Base-by-base conservation (phyloP, 2,113 vertebrate genomes). In the Carassius gibelio region DNA sequence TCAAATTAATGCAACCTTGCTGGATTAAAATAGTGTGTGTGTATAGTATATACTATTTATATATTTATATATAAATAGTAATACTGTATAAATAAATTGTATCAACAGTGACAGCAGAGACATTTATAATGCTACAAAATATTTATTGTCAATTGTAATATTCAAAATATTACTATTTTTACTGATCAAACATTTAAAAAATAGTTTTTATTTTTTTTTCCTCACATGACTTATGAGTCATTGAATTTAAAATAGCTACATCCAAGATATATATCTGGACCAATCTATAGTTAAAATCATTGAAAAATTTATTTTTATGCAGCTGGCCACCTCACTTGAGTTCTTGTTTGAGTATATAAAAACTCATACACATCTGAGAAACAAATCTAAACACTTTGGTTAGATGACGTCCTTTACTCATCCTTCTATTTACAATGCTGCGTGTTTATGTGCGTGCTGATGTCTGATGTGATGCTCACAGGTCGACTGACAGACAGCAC, bases 401-500 rank as follows among this genome's bases (percentile, higher is more conserved):
- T 19, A 17, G 26, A 14, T 42, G 36, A 62, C 36, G 13, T 50
- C 42, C 2, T 81, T 64, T 80, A 64, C 14, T 62, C 17, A 64
- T 64, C 57, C 34, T 64, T 17, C 42, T 30, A 15, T 68, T 81
- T 15, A 68, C 79, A 66, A 30, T 6, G 1, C 14, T 52, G 1
- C 4, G 26, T 59, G 13, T 72, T 36, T 80, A 57, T 71, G 30
- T 80, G 48, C 42, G 3, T 68, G 45, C 45, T 86, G 87, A 77
- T 88, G 75, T 75, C 8, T 75, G 71, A 55, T 88, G 85, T 75
- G 71, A 55, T 88, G 85, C 84, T 45, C 42, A 84, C 82, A 86
- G 87, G 87, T 88, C 77, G 87, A 88, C 81, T 74, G 87, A 88
- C 84, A 88, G 87, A 88, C 84, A 88, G 81, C 87, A 59, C 81